Base-by-base conservation (phyloP, 2,797 vertebrate genomes). In the Artibeus lituratus region DNA sequence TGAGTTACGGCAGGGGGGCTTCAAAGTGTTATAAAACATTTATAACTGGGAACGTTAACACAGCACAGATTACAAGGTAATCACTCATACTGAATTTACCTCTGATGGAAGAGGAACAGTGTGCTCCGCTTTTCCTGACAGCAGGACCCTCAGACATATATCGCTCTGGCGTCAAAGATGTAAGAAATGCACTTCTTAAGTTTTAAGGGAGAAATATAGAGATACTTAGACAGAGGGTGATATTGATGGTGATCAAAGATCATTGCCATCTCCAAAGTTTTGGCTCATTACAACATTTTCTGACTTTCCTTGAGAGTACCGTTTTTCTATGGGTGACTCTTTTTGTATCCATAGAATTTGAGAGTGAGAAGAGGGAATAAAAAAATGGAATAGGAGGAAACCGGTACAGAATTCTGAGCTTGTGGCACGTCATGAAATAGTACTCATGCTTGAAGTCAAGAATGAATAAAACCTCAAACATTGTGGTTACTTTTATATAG, bases 61-160 rank as follows among this genome's bases (percentile, higher is more conserved):
- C 2, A 51, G 19, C 32, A 18, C 26, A 39, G 16, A 67, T 6
- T 21, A 16, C 32, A 70, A 88, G 44, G 15, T 2, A 35, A 55
- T 39, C 29, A 51, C 24, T 24, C 8, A 42, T 51, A 51, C 4
- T 65, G 29, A 35, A 10, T 78, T 69, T 3, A 26, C 3, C 19
- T 53, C 49, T 62, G 22, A 55, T 32, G 21, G 32, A 6, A 37
- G 2, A 4, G 19, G 12, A 74, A 29, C 74, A 62, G 15, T 29
- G 4, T 12, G 3, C 10, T 47, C 1, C 18, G 4, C 5, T 49
- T 59, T 62, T 39, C 26, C 57, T 37, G 8, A 51, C 37, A 83
- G 2, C 1, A 4, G 18, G 3, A 1, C 22, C n/a, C 12, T 55
- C 42, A 37, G 10, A 3, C 24, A 51, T 29, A 15, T 18, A 9